Base-by-base conservation (phyloP, 2,797 vertebrate species). In the Erethizon dorsatum region DNA sequence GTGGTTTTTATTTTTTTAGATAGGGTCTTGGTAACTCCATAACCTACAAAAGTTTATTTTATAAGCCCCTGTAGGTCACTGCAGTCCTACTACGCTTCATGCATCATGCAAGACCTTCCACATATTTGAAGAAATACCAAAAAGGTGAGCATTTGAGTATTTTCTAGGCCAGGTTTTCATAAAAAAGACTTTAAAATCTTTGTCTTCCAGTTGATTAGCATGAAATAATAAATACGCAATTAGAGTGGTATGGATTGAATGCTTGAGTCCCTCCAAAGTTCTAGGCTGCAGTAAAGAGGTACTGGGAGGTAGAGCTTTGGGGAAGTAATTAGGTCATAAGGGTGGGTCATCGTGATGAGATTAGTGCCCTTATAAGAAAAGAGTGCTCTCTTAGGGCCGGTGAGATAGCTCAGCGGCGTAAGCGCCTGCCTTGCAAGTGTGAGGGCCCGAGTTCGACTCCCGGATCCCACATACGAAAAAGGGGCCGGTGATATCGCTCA, bases 171-270 rank as follows among this genome's bases (percentile, higher is more conserved):
- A 88, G 9, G 83, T 91, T 96, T 85, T 65, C 57, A 90, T 28
- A 22, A 24, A 79, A 78, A 11, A 71, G 17, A 86, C n/a, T 90
- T 84, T 78, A 45, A 95, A 92, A 69, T n/a, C 50, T 41, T 96
- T 20, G 47, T 85, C 61, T 94, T 83, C 45, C 31, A 28, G 20
- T 5, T 78, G 18, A 73, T 41, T 37, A 61, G 37, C 71, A 50
- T 61, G 82, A 90, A 82, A 26, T 18, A 54, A 95, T 84, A 92
- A 79, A 67, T 9, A 31, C 12, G 28, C 6, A 41, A 56, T 10
- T 4, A 56, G 24, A 83, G 47, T 54, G n/a, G 17, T 47, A 52
- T n/a, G 11, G 33, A 41, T 7, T 77, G 7, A 71, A 85, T 22
- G 1, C 41, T 28, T 20, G 13, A 22, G 20, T 67, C 14, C 33